phyloP scores from a whole-genome alignment of 2,797 vertebrate genomes.

The Poeciliopsis paucimaculata region DNA sequence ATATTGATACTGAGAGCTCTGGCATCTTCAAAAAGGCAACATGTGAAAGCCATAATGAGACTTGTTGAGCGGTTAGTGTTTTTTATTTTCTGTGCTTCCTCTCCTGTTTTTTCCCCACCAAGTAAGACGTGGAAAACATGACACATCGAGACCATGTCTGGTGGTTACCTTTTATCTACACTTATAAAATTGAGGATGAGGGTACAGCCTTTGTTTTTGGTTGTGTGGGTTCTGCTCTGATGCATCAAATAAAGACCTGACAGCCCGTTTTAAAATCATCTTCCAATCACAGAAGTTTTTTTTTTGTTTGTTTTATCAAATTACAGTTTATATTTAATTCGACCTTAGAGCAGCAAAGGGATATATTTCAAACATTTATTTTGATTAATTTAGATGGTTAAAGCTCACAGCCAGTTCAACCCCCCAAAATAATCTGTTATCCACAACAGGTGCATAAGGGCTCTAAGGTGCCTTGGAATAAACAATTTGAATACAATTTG shows the following conservation, averaged over 20 bases:
- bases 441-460: no score
- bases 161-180: constrained; percentile 27
- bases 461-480: no score
- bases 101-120: constrained; percentile 50
- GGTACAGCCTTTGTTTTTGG: constrained; percentile 24
- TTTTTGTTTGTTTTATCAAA: background rate
- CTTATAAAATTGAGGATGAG: constrained; percentile 11
- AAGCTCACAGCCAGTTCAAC: background rate
- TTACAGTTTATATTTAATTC: background rate
- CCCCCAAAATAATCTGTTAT: background rate
- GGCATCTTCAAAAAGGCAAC: constrained; percentile 77
- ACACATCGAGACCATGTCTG: constrained; percentile 31
- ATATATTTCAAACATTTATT: background rate
- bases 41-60: constrained; percentile 77
- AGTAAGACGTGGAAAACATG: constrained; percentile 63
- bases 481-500: background rate
- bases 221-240: constrained; percentile 6
- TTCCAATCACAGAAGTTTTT: constrained; percentile 16
- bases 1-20: constrained; percentile 80
- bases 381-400: background rate
- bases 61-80: constrained; percentile 70
- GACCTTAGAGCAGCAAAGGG: background rate
- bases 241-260: constrained; percentile 42
- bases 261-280: constrained; percentile 28
- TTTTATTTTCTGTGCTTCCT: constrained; percentile 31